A percentile compares a stretch with the other conserved stretches of the same genome.
Evolutionary conservation across 1,140 invertebrate species (phyloP).

Genomic region (Cydia pomonella): DNA sequence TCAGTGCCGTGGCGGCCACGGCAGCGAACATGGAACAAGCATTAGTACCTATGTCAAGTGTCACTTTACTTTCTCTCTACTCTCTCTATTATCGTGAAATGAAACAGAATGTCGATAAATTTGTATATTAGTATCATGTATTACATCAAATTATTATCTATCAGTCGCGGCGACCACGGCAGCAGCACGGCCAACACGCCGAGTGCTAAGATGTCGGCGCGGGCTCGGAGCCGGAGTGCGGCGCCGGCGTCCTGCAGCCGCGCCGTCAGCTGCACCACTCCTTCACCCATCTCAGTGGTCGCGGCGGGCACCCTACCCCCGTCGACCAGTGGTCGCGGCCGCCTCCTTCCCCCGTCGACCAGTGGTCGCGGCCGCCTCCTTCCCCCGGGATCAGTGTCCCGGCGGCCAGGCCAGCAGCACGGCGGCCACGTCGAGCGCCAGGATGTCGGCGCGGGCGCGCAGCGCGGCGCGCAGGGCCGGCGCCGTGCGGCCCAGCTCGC

Average conservation of each 20-base stretch:
- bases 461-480: slow-evolving; percentile 85
- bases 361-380: no score
- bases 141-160: no score
- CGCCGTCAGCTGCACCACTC: slow-evolving; percentile 98
- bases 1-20: no score
- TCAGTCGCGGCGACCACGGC: slow-evolving; percentile 81
- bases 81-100: no score
- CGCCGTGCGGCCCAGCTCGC: slow-evolving; percentile 93
- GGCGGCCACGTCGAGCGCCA: slow-evolving; percentile 85
- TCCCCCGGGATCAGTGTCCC: neutral
- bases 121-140: no score
- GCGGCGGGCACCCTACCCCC: no score
- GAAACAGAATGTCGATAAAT: no score
- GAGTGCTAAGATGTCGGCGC: slow-evolving; percentile 88
- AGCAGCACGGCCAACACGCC: slow-evolving; percentile 86
- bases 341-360: no score
- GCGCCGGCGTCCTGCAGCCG: slow-evolving; percentile 89
- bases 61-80: no score
- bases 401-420: slow-evolving; percentile 86
- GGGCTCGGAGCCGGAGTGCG: slow-evolving; percentile 81
- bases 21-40: no score
- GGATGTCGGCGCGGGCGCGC: slow-evolving; percentile 87
- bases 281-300: slow-evolving; percentile 83
- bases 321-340: no score
- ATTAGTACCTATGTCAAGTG: no score